Conservation (phyloP, 2,888 invertebrate species). For the Coronaproctus castanopsis region DNA sequence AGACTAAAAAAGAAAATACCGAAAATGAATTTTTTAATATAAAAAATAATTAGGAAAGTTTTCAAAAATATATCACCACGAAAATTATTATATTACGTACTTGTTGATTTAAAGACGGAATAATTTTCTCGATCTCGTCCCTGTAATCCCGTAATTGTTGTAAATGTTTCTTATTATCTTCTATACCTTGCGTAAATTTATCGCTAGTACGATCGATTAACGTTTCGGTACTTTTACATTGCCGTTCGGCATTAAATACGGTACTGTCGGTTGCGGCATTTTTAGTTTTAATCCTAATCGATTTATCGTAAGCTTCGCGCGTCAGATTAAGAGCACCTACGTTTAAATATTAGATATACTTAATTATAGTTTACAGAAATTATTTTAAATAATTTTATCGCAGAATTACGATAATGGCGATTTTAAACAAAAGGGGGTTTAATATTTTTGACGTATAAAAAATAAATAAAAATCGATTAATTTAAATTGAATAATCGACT, state of each 20-base stretch:
- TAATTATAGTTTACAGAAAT: no score
- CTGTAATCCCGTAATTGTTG: slow-evolving; percentile 43
- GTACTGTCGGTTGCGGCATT: slow-evolving; percentile 25
- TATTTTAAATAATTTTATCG: no score
- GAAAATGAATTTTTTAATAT: no score
- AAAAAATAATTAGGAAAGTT: no score
- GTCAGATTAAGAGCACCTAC: slow-evolving; percentile 71
- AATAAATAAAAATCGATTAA: no score
- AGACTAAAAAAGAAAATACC: no score
- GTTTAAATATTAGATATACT: no score
- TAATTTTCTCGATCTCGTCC: slow-evolving; percentile 40
- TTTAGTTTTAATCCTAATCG: slow-evolving; percentile 33
- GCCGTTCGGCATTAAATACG: slow-evolving; percentile 32
- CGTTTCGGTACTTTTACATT: slow-evolving; percentile 41
- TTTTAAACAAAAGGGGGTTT: background rate
- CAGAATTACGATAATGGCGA: no score
- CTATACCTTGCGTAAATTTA: slow-evolving; percentile 41
- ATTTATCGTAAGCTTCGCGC: slow-evolving; percentile 43
- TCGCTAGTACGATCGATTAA: slow-evolving; percentile 38
- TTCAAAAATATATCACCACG: no score
- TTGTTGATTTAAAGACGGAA: slow-evolving; percentile 71
- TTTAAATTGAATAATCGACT: no score
- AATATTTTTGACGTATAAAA: background rate
- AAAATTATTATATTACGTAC: no score
- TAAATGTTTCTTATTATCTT: slow-evolving; percentile 50